These are phyloP conservation scores for Enhydra lutris DNA, from an alignment of 2,113 vertebrate species.

Conservation along the genomic window DNA sequence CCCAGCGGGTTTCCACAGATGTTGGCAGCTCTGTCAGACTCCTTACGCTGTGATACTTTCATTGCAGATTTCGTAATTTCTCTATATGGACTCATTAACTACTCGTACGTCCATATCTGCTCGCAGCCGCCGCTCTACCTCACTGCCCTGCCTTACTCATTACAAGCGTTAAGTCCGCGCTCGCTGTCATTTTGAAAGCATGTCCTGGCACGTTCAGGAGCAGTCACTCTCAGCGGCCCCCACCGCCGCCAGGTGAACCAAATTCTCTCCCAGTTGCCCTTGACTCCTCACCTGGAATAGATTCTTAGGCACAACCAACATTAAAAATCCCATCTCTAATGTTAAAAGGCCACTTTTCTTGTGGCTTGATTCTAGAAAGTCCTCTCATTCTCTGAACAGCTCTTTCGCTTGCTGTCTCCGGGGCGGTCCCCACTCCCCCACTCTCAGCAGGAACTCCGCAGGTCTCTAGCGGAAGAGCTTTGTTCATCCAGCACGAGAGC, in stretches of 20 bases:
- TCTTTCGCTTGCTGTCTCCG: not conserved
- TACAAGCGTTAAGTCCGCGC: not conserved
- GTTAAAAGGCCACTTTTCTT: not conserved
- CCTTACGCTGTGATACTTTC: not conserved
- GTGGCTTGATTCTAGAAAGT: not conserved
- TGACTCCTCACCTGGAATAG: not conserved
- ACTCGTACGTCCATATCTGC: not conserved
- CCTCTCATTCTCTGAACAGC: not conserved
- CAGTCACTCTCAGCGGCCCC: not conserved
- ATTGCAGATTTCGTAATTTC: not conserved
- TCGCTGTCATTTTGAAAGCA: not conserved
- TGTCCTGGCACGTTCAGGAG: not conserved
- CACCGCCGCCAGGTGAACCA: not conserved
- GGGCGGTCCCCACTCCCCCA: not conserved
- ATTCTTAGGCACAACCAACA: not conserved
- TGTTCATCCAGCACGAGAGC: not conserved
- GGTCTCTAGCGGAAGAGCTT: not conserved
- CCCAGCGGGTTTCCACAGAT: not conserved
- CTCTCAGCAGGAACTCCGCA: fast-evolving
- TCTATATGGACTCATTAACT: not conserved
- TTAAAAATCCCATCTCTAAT: not conserved
- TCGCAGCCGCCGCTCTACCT: not conserved
- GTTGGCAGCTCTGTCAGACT: not conserved
- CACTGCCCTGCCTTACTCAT: not conserved
- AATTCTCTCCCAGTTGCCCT: not conserved